phyloP scores from a whole-genome alignment of 2,113 vertebrate genomes.

The Camelus dromedarius region DNA sequence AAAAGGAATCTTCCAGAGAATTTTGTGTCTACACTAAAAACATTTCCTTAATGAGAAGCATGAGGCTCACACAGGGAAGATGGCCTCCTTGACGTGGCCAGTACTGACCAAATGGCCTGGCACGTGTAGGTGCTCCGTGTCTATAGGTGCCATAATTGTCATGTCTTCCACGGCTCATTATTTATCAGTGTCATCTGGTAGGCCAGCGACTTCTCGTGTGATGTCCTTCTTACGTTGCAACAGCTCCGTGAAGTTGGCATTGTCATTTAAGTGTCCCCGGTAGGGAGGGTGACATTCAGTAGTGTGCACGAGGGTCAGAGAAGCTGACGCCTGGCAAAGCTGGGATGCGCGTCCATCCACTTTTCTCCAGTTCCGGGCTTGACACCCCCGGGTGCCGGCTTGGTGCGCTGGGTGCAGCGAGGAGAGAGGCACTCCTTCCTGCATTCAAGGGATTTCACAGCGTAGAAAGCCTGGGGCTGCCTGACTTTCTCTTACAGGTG shows the following conservation, averaged over 20 bases:
- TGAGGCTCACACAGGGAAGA: neutral
- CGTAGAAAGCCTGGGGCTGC: neutral
- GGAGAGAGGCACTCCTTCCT: neutral
- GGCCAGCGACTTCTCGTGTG: neutral
- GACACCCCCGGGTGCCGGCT: neutral
- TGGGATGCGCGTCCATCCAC: neutral
- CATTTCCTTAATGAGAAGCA: neutral
- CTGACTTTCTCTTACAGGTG: neutral
- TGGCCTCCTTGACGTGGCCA: neutral
- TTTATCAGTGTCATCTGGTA: neutral
- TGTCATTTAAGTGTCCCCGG: neutral
- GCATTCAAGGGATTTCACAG: neutral
- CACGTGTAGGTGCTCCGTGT: rapidly evolving
- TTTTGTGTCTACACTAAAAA: neutral
- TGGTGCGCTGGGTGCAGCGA: too few relatives aligned
- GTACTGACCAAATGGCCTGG: neutral
- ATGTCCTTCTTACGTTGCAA: neutral
- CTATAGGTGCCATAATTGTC: rapidly evolving
- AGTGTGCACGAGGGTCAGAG: too few relatives aligned
- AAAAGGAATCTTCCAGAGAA: neutral
- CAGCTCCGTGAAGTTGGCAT: neutral
- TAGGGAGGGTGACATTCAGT: neutral
- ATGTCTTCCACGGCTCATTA: neutral
- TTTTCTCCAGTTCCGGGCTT: neutral
- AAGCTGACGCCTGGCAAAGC: neutral